Evolutionary conservation across 2,113 vertebrate genomes (phyloP).

Genomic region (Urocynchramus pylzowi): DNA sequence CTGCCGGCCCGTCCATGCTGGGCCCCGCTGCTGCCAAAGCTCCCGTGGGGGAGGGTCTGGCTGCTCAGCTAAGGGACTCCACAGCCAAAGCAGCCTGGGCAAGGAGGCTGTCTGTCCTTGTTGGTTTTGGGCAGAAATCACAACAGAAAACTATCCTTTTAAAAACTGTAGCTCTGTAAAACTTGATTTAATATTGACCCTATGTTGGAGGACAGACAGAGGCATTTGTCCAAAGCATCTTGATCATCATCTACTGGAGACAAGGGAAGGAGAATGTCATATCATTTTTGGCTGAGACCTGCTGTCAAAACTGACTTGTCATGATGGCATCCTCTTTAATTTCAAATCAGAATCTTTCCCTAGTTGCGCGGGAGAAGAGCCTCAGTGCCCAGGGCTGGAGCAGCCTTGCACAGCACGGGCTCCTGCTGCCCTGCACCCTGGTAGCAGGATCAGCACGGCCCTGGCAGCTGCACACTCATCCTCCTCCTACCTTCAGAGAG

Average conservation of each 20-base stretch:
- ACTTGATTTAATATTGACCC: not conserved
- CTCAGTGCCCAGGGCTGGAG: not conserved
- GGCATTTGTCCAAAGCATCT: not conserved
- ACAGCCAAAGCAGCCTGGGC: not conserved
- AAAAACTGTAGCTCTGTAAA: not conserved
- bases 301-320: not conserved
- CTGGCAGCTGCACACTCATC: not conserved
- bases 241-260: not conserved
- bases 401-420: not conserved
- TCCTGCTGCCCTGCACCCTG: not conserved
- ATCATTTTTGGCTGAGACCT: not conserved
- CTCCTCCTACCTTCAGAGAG: not conserved
- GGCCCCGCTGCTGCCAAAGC: fast-evolving
- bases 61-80: not conserved
- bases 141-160: not conserved
- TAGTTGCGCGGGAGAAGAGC: fast-evolving
- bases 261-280: not conserved
- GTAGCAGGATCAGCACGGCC: not conserved
- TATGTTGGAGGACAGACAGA: not conserved
- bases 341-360: not conserved
- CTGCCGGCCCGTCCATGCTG: fast-evolving
- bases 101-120: not conserved
- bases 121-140: not conserved
- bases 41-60: fast-evolving
- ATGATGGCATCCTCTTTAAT: fast-evolving